Evolutionary conservation across 2,113 vertebrate species (phyloP), one percentile per base, ranked within the genome.

Genomic region (Microcebus ravelobensis): DNA sequence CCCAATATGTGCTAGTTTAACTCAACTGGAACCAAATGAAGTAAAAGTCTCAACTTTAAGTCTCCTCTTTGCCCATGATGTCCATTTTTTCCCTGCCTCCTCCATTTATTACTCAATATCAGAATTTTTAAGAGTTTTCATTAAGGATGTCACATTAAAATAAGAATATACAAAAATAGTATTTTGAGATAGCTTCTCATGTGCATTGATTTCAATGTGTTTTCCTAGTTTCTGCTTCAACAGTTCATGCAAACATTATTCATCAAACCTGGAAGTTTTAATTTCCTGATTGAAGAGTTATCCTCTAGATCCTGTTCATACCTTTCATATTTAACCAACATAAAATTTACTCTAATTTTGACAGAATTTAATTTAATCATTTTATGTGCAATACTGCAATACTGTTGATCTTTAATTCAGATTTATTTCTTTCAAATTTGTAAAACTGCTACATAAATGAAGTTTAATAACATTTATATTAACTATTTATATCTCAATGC

Each of bases 251-350:
- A 89, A 94, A 67, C 27, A 80, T 79, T 52, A 89, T 55, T 91
- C n/a, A 96, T 83, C 71, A 91, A 55, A 91, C 4, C 36, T 67
- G n/a, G 29, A 86, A 85, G 73, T 89, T 94, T 91, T 93, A 91
- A 96, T 95, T 95, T 91, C 63, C 55, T 96, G 90, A 97, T 68
- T 97, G 63, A 96, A 97, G 96, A 84, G 13, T 9, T 95, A 82
- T 29, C 34, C 36, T 95, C 73, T 80, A 89, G 20, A 90, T 94
- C 31, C 15, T 36, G 2, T 95, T 90, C 36, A 81, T 71, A 48
- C 2, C 2, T 92, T 87, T 68, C 36, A 73, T 96, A 92, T 96
- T 96, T 97, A 95, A 87, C 59, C n/a, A 94, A 76, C 61, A 95
- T 9, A 86, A 13, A 91, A 76, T 90, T 96, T 84, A 25, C 14